Evolutionary conservation across 2,888 invertebrate genomes (phyloP).

Genomic region (Leptinotarsa peninsularis): DNA sequence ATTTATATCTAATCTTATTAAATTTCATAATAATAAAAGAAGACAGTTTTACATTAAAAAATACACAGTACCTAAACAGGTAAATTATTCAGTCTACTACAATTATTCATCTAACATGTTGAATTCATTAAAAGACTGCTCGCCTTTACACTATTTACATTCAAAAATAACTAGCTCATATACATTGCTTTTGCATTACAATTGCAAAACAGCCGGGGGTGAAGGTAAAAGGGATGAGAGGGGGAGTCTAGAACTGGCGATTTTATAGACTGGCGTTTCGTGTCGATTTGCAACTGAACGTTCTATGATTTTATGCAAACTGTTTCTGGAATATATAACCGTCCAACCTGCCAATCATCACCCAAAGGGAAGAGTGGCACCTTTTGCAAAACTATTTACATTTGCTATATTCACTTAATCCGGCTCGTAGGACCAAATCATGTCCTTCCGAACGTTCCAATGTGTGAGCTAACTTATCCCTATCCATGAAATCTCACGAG

Average conservation of each 20-base stretch:
- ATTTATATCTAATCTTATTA: slow-evolving; percentile 49
- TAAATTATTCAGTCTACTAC: slow-evolving; percentile 66
- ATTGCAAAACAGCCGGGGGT: slow-evolving; percentile 55
- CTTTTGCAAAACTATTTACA: slow-evolving; percentile 13
- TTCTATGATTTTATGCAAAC: no score
- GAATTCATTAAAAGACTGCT: slow-evolving; percentile 62
- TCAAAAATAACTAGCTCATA: slow-evolving; percentile 60
- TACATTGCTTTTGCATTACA: slow-evolving; percentile 58
- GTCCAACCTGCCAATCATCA: background rate
- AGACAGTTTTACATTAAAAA: slow-evolving; percentile 66
- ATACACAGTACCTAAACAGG: slow-evolving; percentile 64
- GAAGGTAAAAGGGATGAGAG: background rate
- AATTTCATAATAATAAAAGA: slow-evolving; percentile 50
- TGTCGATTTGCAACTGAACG: background rate
- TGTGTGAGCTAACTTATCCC: no score
- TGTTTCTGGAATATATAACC: background rate
- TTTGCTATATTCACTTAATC: slow-evolving; percentile 8
- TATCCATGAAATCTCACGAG: no score
- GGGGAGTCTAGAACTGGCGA: slow-evolving; percentile 40
- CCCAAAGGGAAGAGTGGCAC: no score
- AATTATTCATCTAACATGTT: slow-evolving; percentile 61
- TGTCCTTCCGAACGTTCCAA: background rate
- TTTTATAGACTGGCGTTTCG: slow-evolving; percentile 24
- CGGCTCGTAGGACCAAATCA: slow-evolving; percentile 2
- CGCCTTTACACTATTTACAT: slow-evolving; percentile 69